A percentile compares a stretch with the other conserved stretches of the same genome.
Conservation (phyloP, 2,888 invertebrate genomes). For the Ashinkailepas kermadecensis region DNA sequence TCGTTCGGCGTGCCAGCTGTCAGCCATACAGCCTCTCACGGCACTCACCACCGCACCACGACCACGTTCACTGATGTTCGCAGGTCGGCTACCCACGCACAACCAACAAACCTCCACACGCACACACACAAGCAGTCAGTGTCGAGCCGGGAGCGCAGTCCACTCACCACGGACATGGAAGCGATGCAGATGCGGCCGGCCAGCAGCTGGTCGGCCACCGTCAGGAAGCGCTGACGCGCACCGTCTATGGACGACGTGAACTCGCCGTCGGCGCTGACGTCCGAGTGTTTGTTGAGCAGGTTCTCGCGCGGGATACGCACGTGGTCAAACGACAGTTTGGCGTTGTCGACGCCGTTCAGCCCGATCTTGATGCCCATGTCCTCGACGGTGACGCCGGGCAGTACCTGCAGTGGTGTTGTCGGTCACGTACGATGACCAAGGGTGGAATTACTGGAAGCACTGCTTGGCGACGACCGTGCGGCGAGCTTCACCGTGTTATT, state of each 20-base stretch:
- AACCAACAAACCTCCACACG: no score
- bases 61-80: no score
- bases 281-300: slow-evolving; percentile 34
- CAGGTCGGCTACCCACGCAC: no score
- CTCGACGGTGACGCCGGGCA: slow-evolving; percentile 35
- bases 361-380: slow-evolving; percentile 37
- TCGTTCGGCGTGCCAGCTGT: no score
- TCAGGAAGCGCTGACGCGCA: slow-evolving; percentile 34
- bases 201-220: slow-evolving; percentile 36
- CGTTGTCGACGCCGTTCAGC: slow-evolving; percentile 37
- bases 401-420: slow-evolving; percentile 23
- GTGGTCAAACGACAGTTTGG: slow-evolving; percentile 35
- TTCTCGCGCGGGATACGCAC: slow-evolving; percentile 35
- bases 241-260: slow-evolving; percentile 34
- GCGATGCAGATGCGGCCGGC: slow-evolving; percentile 36
- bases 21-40: no score
- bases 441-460: no score
- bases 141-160: neutral
- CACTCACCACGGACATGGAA: slow-evolving; percentile 34
- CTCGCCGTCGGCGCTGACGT: slow-evolving; percentile 33
- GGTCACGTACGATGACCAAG: no score
- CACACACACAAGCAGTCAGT: neutral
- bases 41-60: no score
- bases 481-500: no score
- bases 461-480: no score